Evolutionary conservation across 92 coral and sea anemone species (phyloP).

Genomic region (Phenganax stokvisi): DNA sequence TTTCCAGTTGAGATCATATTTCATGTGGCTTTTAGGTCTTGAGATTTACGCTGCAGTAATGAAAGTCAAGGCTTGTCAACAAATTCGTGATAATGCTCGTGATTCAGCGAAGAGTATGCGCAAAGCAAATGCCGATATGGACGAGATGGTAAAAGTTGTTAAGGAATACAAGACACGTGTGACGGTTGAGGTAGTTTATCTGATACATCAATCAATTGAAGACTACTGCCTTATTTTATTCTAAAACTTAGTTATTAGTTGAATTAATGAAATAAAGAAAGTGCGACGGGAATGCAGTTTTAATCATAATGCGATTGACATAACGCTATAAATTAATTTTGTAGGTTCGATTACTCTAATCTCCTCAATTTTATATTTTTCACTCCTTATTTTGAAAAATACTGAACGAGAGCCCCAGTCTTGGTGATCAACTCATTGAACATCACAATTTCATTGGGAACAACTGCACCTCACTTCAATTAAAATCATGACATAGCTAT

Average conservation of each 20-base stretch:
- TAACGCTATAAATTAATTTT: too few relatives aligned
- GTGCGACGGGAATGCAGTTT: too few relatives aligned
- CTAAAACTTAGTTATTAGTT: not conserved
- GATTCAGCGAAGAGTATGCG: slow-evolving; percentile 45
- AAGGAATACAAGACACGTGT: slow-evolving; percentile 41
- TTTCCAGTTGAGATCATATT: not conserved
- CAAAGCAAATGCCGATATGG: slow-evolving; percentile 41
- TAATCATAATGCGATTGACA: too few relatives aligned
- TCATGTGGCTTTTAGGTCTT: slow-evolving; percentile 38
- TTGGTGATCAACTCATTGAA: too few relatives aligned
- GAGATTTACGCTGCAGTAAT: slow-evolving; percentile 55
- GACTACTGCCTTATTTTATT: not conserved
- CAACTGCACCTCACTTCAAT: too few relatives aligned
- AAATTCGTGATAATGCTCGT: slow-evolving; percentile 49
- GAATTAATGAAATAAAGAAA: too few relatives aligned
- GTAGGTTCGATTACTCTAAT: too few relatives aligned
- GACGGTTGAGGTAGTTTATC: slow-evolving; percentile 38
- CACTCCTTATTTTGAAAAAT: too few relatives aligned
- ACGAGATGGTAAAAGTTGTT: slow-evolving; percentile 34
- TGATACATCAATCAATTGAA: not conserved
- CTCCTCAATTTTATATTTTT: too few relatives aligned
- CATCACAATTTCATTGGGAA: too few relatives aligned
- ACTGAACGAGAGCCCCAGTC: too few relatives aligned
- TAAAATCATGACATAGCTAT: too few relatives aligned
- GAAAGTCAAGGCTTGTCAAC: slow-evolving; percentile 49